Base-by-base conservation (phyloP, 2,888 invertebrate genomes). In the Eueremaeus valkanovi region DNA sequence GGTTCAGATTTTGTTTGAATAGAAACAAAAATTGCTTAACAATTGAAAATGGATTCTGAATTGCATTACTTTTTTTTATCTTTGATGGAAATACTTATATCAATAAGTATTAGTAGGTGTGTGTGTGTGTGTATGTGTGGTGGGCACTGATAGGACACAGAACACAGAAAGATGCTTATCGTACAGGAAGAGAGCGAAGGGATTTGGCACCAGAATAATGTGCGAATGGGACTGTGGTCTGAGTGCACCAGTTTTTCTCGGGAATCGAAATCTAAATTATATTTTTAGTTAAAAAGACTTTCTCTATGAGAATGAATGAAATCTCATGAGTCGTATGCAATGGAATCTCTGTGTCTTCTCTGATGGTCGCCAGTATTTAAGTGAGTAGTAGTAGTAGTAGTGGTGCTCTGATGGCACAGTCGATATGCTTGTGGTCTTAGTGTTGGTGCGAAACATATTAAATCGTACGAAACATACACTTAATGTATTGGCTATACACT, bases 201-300 rank as follows among this genome's bases (percentile, higher is more conserved):
- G 58, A 58, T 58, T 58, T 24, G 58, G 58, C 58, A 58, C 58
- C 58, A 58, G 58, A 49, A 49, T n/a, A n/a, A n/a, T 49, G 21
- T 49, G 21, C 18, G 3, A n/a, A n/a, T 49, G 21, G 6, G 21
- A 5, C 8, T n/a, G 18, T 49, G 8, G 9, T 49, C 16, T 49
- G 9, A 9, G 21, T 49, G 49, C 49, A 49, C 36, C 36, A 36
- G 36, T 36, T 36, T 36, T 36, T 36, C 11, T 36, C 6, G 36
- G 11, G n/a, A n/a, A n/a, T n/a, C 36, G 6, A 36, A 36, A 36
- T 36, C 11, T 36, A 36, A n/a, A n/a, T 36, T 8, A 36, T 36
- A 8, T 36, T 36, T 36, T 36, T 5, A 36, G 36, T 8, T 36
- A 36, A 36, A 36, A 8, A 11, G 6, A 36, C 11, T 5, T 36